Evolutionary conservation across 2,888 invertebrate species (phyloP).

Genomic region (Volucella bombylans): DNA sequence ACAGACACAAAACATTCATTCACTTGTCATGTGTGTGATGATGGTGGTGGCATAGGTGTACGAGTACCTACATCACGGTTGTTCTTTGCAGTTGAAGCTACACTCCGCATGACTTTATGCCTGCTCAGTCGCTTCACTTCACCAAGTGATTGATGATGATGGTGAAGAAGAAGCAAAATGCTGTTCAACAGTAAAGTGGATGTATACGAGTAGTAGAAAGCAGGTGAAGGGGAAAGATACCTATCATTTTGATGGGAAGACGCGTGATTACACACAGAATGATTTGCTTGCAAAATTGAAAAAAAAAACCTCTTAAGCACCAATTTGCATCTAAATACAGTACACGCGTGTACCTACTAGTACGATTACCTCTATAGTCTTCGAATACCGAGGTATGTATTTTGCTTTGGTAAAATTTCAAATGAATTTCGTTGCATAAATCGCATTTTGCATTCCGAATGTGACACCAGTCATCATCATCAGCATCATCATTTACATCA

Average conservation of each 20-base stretch:
- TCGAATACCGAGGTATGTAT: slow-evolving; percentile 15
- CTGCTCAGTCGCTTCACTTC: slow-evolving; percentile 37
- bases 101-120: slow-evolving; percentile 29
- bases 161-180: slow-evolving; percentile 71
- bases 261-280: slow-evolving; percentile 44
- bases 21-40: slow-evolving; percentile 64
- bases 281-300: slow-evolving; percentile 43
- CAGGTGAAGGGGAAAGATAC: slow-evolving; percentile 46
- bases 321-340: slow-evolving; percentile 69
- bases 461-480: slow-evolving; percentile 58
- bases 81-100: slow-evolving; percentile 18
- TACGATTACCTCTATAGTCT: too few relatives aligned
- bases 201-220: slow-evolving; percentile 1
- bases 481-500: slow-evolving; percentile 21
- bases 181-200: slow-evolving; percentile 62
- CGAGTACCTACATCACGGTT: slow-evolving; percentile 48
- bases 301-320: slow-evolving; percentile 38
- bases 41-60: slow-evolving; percentile 63
- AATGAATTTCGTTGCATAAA: slow-evolving; percentile 71
- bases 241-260: slow-evolving; percentile 57
- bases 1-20: slow-evolving; percentile 73
- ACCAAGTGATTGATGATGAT: slow-evolving; percentile 71
- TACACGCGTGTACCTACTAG: slow-evolving; percentile 30
- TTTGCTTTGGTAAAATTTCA: slow-evolving; percentile 50
- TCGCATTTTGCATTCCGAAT: slow-evolving; percentile 60